Base-by-base conservation (phyloP, 1,140 invertebrate genomes). In the Drosophila triauraria region DNA sequence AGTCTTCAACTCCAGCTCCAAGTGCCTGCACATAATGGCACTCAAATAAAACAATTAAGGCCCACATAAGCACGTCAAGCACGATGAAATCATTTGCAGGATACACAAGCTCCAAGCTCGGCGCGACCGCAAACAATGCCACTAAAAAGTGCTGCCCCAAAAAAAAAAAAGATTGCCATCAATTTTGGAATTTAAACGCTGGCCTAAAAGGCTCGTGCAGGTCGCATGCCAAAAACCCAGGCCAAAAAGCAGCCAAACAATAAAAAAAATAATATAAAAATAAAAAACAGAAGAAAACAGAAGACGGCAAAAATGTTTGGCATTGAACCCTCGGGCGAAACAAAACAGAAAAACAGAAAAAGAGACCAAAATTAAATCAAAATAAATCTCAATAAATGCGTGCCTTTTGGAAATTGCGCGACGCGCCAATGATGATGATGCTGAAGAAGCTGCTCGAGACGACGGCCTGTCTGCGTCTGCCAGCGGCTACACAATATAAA, bases 11-110 rank as follows among this genome's bases (percentile, higher is more conserved):
- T 64, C 43, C 72, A 50, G 44, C 57, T 72, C 68, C 25, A 87
- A 87, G 80, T 87, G 79, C 80, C 80, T 87, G 80, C 85, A 78
- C 77, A 88, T 90, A 90, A 88, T 88, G 85, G 84, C 85, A 88
- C 84, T 88, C 84, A 88, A 88, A 88, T 90, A 88, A 88, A 90
- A 88, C 84, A 88, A 88, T 88, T 88, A 88, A 84, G 84, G 81
- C 65, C 85, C 85, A 78, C 85, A 88, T 88, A 71, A 88, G 83
- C 83, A 83, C 83, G 80, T 87, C 77, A 84, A 84, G 68, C 75
- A 84, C 68, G 78, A 86, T 86, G 82, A 86, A 86, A 86, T 86
- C 82, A 86, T 86, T 86, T 86, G 82, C 82, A 86, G 82, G 82
- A 86, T 79, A 86, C 78, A 70, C 48, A 43, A 72, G 54, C 43